A percentile compares a stretch with the other conserved stretches of the same genome.
Conservation (phyloP, 2,113 vertebrate species). For the Acrocephalus arundinaceus region DNA sequence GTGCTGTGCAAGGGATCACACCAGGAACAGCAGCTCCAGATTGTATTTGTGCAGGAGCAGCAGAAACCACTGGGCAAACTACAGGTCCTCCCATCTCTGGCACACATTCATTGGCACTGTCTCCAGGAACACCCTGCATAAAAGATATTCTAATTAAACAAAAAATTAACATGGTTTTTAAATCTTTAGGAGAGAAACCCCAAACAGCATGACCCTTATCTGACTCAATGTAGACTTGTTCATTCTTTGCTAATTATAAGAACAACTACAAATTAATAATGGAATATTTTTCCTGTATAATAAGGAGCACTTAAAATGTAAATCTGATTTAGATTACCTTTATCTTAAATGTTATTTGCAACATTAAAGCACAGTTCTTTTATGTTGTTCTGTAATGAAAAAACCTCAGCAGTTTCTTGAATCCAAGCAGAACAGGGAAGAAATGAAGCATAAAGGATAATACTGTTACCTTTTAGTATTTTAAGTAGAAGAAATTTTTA, state of each 20-base stretch:
- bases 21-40: background rate
- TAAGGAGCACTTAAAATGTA: background rate
- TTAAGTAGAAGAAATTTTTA: background rate
- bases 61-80: background rate
- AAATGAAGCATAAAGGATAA: background rate
- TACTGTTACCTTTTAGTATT: background rate
- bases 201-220: background rate
- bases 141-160: background rate
- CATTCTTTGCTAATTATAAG: background rate
- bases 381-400: background rate
- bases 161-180: background rate
- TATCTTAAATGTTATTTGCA: background rate
- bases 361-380: background rate
- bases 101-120: background rate
- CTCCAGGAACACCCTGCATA: constrained; percentile 39
- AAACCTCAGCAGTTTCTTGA: background rate
- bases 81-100: constrained; percentile 9
- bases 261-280: background rate
- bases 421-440: background rate
- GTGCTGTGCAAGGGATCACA: background rate
- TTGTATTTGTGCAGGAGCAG: background rate
- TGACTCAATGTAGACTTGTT: background rate
- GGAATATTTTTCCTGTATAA: background rate
- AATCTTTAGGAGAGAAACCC: background rate
- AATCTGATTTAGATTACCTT: background rate